Evolutionary conservation across 2,113 vertebrate genomes (phyloP).

Genomic region (Muntiacus muntjak): DNA sequence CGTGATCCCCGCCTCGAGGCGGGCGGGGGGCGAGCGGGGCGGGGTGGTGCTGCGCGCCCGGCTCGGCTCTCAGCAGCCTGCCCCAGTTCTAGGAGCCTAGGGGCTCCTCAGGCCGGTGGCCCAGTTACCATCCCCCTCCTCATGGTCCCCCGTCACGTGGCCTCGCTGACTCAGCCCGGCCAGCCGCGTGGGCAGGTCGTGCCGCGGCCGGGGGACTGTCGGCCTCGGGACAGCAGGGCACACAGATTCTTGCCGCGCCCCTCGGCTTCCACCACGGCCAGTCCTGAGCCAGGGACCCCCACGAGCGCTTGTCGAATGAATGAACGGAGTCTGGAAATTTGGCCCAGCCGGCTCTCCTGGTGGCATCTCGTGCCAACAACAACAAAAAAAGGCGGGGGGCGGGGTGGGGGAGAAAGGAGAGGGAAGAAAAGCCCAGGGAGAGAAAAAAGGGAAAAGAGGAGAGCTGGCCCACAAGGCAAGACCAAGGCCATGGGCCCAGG

Average conservation of each 20-base stretch:
- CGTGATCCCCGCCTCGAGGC: neutral
- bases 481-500: neutral
- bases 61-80: neutral
- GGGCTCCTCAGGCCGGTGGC: neutral
- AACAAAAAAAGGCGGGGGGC: accelerated
- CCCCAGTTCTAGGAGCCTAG: slow-evolving; percentile 12
- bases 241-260: neutral
- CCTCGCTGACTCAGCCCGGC: neutral
- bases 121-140: neutral
- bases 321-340: neutral
- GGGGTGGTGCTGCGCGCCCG: neutral
- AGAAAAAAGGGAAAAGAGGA: neutral
- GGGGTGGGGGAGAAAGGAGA: neutral
- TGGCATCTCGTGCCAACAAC: neutral
- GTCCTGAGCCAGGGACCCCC: neutral
- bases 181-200: neutral
- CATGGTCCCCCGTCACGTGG: neutral
- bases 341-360: neutral
- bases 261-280: neutral
- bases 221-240: neutral
- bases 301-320: neutral
- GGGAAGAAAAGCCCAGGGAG: neutral
- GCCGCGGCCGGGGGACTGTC: neutral
- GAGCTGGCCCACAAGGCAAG: neutral
- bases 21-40: too few relatives aligned